A percentile compares a stretch with the other conserved stretches of the same genome.
Conservation (phyloP, 2,888 invertebrate genomes). For the Blastobasis adustella region DNA sequence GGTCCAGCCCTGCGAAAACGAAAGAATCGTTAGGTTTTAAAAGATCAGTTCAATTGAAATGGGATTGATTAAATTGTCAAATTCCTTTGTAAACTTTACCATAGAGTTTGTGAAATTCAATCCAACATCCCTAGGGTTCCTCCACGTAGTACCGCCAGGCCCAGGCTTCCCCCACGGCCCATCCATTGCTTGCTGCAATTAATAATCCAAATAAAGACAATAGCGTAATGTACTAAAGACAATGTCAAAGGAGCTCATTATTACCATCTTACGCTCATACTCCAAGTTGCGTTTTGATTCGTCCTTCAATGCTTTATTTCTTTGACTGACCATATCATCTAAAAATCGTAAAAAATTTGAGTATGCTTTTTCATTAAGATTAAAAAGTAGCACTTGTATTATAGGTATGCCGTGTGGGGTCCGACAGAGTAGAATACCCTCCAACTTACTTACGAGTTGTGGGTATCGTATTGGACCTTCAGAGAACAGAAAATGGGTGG, state of each 20-base stretch:
- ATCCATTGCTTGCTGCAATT: slow-evolving; percentile 54
- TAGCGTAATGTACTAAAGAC: background rate
- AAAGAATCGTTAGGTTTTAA: background rate
- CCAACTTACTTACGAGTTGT: no score
- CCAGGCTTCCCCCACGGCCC: slow-evolving; percentile 81
- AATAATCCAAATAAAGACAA: background rate
- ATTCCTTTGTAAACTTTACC: slow-evolving; percentile 59
- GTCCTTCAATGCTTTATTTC: slow-evolving; percentile 61
- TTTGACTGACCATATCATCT: slow-evolving; percentile 77
- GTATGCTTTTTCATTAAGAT: background rate
- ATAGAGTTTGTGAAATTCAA: slow-evolving; percentile 84
- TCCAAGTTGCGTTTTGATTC: slow-evolving; percentile 61
- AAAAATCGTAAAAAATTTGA: slow-evolving; percentile 21
- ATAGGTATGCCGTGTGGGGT: no score
- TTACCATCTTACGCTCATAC: slow-evolving; percentile 75
- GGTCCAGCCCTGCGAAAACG: slow-evolving; percentile 54
- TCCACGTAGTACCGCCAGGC: slow-evolving; percentile 83
- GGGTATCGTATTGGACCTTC: no score
- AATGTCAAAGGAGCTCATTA: background rate
- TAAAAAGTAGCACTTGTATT: no score
- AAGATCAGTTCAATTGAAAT: background rate
- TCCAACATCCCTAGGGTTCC: slow-evolving; percentile 82
- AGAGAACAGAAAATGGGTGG: no score
- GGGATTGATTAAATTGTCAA: background rate
- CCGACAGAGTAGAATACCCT: no score